Conservation (phyloP, 1,140 invertebrate genomes). For the Zaprionus lachaisei region DNA sequence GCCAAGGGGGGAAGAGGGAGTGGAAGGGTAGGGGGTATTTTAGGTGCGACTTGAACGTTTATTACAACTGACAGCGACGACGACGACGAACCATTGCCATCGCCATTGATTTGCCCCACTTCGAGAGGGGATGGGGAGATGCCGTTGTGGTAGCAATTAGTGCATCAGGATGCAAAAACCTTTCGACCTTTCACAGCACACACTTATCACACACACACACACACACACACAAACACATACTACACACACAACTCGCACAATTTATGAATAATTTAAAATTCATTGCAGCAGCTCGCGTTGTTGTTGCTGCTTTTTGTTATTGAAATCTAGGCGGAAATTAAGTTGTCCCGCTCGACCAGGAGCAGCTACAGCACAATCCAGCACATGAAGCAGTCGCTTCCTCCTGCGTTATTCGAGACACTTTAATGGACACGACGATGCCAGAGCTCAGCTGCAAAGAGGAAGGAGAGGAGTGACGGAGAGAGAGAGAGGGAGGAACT, state of each 20-base stretch:
- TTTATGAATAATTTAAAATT: slow-evolving; percentile 81
- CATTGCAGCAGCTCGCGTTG: slow-evolving; percentile 52
- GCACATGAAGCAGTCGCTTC: slow-evolving; percentile 15
- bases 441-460: slow-evolving; percentile 60
- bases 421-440: slow-evolving; percentile 66
- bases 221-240: slow-evolving; percentile 35
- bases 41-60: slow-evolving; percentile 66
- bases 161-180: slow-evolving; percentile 61
- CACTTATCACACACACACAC: slow-evolving; percentile 40
- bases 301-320: slow-evolving; percentile 60
- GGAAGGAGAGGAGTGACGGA: neutral
- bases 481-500: neutral
- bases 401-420: slow-evolving; percentile 66
- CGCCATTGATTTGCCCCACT: slow-evolving; percentile 68
- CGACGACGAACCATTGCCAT: slow-evolving; percentile 10
- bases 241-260: slow-evolving; percentile 54
- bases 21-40: slow-evolving; percentile 12
- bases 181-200: slow-evolving; percentile 45
- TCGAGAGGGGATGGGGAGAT: neutral
- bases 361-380: neutral
- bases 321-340: slow-evolving; percentile 80
- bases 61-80: slow-evolving; percentile 69
- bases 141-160: slow-evolving; percentile 69
- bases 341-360: slow-evolving; percentile 67
- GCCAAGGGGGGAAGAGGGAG: neutral